Percentiles rank a stretch among this genome's conserved stretches.
These are phyloP conservation scores for Ferrisia virgata DNA, from an alignment of 2,888 invertebrate species.

Conservation along the genomic window DNA sequence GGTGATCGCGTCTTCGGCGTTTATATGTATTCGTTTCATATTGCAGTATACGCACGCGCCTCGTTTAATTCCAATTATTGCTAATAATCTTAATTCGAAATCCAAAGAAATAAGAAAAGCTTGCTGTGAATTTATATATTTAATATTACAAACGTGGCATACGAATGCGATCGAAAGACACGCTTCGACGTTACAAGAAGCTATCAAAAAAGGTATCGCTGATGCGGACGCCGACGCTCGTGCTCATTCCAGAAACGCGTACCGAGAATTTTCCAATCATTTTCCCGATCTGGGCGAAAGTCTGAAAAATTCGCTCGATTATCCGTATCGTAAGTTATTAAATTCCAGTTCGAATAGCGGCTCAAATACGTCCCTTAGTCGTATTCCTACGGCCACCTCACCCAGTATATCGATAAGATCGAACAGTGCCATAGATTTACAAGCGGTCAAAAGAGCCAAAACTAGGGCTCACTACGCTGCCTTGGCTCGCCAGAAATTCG, in stretches of 20 bases:
- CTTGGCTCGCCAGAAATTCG: conserved; percentile 71
- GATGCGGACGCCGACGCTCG: conserved; percentile 93
- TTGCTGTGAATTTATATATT: conserved; percentile 77
- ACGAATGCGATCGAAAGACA: conserved; percentile 77
- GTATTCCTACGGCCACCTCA: not conserved
- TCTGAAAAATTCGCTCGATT: conserved; percentile 77
- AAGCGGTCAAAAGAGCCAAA: conserved; percentile 83
- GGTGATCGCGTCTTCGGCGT: conserved; percentile 87
- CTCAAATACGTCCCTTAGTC: conserved; percentile 32
- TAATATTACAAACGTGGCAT: conserved; percentile 85
- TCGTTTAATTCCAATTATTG: conserved; percentile 75
- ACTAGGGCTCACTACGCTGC: conserved; percentile 79
- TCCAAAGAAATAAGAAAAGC: conserved; percentile 84
- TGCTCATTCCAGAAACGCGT: conserved; percentile 75
- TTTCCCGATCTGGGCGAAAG: conserved; percentile 88
- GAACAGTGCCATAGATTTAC: conserved; percentile 89
- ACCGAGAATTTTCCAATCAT: conserved; percentile 81
- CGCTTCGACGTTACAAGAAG: conserved; percentile 71
- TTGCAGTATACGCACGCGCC: conserved; percentile 78
- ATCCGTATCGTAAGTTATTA: conserved; percentile 67
- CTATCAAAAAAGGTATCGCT: conserved; percentile 78
- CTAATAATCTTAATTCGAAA: conserved; percentile 75
- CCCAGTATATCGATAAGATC: conserved; percentile 55
- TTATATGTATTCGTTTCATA: conserved; percentile 82
- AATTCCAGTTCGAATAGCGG: conserved; percentile 55